phyloP scores from a whole-genome alignment of 2,888 invertebrate genomes.

The Anticlea derivata region DNA sequence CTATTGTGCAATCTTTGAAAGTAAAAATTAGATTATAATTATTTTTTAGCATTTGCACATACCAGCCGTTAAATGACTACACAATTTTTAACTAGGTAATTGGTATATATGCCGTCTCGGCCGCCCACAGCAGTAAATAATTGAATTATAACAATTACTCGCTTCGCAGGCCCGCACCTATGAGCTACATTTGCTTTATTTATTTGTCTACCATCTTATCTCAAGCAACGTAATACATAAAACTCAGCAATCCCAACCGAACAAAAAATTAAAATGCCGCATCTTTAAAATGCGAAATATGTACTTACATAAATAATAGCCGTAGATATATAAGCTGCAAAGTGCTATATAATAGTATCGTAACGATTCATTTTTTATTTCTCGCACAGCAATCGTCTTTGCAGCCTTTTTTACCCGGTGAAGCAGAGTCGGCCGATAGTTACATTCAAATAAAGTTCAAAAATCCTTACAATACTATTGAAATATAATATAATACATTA shows the following conservation, averaged over 20 bases:
- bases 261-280: background rate
- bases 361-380: conserved; percentile 22
- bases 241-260: conserved; percentile 16
- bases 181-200: conserved; percentile 3
- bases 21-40: too few relatives aligned
- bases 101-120: background rate
- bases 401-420: background rate
- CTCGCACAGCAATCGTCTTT: conserved; percentile 28
- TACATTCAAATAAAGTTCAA: background rate
- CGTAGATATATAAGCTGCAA: conserved; percentile 17
- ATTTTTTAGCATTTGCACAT: too few relatives aligned
- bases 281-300: conserved; percentile 10
- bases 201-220: background rate
- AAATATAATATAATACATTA: conserved; percentile 17
- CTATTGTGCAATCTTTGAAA: too few relatives aligned
- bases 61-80: too few relatives aligned
- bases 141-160: conserved; percentile 13
- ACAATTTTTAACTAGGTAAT: too few relatives aligned
- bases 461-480: conserved; percentile 30
- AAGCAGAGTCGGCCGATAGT: background rate
- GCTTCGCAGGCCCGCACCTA: conserved; percentile 13
- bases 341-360: conserved; percentile 17
- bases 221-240: conserved; percentile 15
- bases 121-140: background rate
- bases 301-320: conserved; percentile 11